Conservation (phyloP, 2,113 vertebrate species). For the Murina feae region DNA sequence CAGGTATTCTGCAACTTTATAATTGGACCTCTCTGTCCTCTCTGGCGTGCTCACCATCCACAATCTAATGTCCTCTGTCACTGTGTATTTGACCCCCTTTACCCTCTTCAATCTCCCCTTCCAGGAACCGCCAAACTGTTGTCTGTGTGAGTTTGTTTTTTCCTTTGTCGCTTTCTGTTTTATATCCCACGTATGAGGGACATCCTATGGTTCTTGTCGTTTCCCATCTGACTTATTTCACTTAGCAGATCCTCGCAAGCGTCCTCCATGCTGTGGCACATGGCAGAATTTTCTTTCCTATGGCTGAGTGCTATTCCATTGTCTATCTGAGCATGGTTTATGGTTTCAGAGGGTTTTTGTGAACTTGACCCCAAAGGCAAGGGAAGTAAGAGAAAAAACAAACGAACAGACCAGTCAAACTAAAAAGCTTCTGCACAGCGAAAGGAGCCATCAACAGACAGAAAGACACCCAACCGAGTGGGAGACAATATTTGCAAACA, state of each 20-base stretch:
- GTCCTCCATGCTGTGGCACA: too few relatives aligned
- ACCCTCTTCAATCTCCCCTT: not conserved
- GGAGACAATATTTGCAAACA: not conserved
- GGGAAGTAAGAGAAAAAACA: not conserved
- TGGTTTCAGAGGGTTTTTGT: not conserved
- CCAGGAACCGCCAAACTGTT: not conserved
- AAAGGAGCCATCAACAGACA: not conserved
- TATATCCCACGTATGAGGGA: too few relatives aligned
- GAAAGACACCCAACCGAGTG: not conserved
- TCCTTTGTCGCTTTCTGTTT: not conserved
- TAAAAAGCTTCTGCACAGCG: not conserved
- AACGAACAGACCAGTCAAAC: too few relatives aligned
- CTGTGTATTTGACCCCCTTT: not conserved
- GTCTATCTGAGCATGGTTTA: not conserved
- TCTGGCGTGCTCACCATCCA: not conserved
- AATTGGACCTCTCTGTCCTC: too few relatives aligned
- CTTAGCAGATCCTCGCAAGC: not conserved
- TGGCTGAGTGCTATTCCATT: not conserved
- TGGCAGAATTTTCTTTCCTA: not conserved
- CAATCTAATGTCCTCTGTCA: not conserved
- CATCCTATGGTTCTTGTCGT: not conserved
- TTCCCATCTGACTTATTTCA: not conserved
- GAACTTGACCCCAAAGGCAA: not conserved
- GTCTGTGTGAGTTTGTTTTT: not conserved
- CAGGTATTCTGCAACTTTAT: not conserved